Base-by-base conservation (phyloP, 2,113 vertebrate species). In the Xerus inauris region DNA sequence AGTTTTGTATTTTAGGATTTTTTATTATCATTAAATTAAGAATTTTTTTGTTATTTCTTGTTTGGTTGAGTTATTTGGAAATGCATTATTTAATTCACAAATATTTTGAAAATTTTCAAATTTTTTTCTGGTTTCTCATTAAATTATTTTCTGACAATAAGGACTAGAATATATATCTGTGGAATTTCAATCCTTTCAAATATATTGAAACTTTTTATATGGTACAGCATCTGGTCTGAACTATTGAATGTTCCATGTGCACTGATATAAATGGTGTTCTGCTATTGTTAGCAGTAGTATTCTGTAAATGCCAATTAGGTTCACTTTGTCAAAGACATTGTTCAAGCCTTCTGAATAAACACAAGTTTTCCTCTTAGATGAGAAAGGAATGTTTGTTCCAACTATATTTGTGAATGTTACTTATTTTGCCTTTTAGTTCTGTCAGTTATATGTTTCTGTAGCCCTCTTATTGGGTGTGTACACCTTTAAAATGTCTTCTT, bases 11-110 rank as follows among this genome's bases (percentile, higher is more conserved):
- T 22, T 87, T 92, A 85, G 22, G 30, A 69, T 54, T 71, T 77
- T 8, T 28, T 6, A 71, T 95, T 93, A 87, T 59, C 13, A 64
- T 59, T 95, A 51, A 81, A 40, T 85, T 85, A 8, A 80, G 64
- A 94, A 54, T 65, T 89, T 87, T 3, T 9, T 35, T 69, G 11
- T 75, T 94, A 67, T 65, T 79, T 89, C 32, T 72, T 71, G 24
- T 51, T 96, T 89, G 13, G 4, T 64, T 67, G 51, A 87, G 19
- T 94, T 92, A 91, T 88, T 45, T 91, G 65, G 32, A 90, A 93
- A 2, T 59, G 75, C 40, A 14, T 83, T 94, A 12, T 71, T 87
- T 72, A 91, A 71, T 87, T 57, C 49, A 6, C 10, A 95, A 59
- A 80, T 5, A 73, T 64, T 76, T 54, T 40, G 5, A 20, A 76